These are phyloP conservation scores for Limonius californicus DNA, from an alignment of 1,140 invertebrate genomes.

Conservation along the genomic window DNA sequence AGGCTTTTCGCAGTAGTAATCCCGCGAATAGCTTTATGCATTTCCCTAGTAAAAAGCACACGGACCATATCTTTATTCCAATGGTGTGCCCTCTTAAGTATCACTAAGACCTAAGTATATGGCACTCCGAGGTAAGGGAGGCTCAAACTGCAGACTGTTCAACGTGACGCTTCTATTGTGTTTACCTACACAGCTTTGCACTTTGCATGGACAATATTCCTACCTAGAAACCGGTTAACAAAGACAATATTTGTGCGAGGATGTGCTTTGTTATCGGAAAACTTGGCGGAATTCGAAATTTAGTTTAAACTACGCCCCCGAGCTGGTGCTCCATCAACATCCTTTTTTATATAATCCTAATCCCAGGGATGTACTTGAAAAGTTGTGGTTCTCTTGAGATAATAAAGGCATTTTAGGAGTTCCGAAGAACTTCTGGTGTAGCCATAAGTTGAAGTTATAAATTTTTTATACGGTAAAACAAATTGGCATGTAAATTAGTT, in stretches of 20 bases:
- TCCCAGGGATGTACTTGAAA: no score
- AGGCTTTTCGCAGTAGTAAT: background rate
- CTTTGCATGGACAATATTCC: conserved; percentile 1
- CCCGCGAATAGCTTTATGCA: background rate
- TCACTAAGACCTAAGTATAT: background rate
- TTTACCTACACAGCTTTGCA: background rate
- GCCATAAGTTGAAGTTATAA: no score
- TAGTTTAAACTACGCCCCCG: no score
- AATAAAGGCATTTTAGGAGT: no score
- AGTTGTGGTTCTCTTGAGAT: no score
- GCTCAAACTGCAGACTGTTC: background rate
- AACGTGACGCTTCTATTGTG: conserved; percentile 1
- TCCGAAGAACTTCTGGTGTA: no score
- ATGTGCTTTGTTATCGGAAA: conserved; percentile 1
- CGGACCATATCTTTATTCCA: background rate
- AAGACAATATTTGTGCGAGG: conserved; percentile 1
- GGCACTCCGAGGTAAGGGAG: background rate
- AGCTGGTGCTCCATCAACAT: no score
- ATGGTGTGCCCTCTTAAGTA: background rate
- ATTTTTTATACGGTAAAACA: no score
- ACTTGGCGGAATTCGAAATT: background rate
- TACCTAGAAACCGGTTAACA: background rate
- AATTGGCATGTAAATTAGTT: no score
- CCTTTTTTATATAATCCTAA: no score
- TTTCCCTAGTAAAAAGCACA: background rate